Conservation (phyloP, 1,140 invertebrate species). For the Lordiphosa clarofinis region DNA sequence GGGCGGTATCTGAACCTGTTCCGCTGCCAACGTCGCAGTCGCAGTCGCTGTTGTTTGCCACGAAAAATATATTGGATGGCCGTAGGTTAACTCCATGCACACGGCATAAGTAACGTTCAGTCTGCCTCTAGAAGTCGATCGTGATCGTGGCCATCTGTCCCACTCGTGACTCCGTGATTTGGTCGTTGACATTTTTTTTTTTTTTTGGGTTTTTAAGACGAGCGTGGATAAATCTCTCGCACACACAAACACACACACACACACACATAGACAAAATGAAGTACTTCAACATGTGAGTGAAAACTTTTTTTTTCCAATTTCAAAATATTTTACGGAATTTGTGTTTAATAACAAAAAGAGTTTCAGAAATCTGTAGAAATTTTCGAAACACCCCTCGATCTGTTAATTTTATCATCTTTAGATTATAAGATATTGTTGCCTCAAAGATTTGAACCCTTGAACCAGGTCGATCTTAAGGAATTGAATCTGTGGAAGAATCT, state of each 20-base stretch:
- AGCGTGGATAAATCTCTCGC: conserved; percentile 20
- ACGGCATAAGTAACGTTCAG: conserved; percentile 77
- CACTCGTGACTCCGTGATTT: neutral
- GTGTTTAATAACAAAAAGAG: too few relatives aligned
- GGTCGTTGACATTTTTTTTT: conserved; percentile 36
- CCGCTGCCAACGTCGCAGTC: conserved; percentile 16
- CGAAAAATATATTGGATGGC: conserved; percentile 66
- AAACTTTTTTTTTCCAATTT: neutral
- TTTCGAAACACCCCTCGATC: too few relatives aligned
- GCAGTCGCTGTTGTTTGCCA: conserved; percentile 21
- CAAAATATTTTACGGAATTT: too few relatives aligned
- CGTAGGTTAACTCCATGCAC: conserved; percentile 73
- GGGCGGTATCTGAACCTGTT: conserved; percentile 51
- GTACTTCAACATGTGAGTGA: conserved; percentile 79
- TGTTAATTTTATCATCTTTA: too few relatives aligned
- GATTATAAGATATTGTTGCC: too few relatives aligned
- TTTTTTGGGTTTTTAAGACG: conserved; percentile 26
- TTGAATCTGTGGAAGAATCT: too few relatives aligned
- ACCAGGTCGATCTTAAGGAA: too few relatives aligned
- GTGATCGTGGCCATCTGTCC: conserved; percentile 55
- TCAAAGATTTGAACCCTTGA: too few relatives aligned
- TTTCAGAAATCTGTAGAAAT: too few relatives aligned
- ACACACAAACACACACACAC: conserved; percentile 19
- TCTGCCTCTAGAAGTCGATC: conserved; percentile 76
- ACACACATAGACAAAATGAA: conserved; percentile 68